These are phyloP conservation scores for Holothuria glaberrima DNA, from an alignment of 35 echinoderm and acorn worm genomes.

Conservation along the genomic window DNA sequence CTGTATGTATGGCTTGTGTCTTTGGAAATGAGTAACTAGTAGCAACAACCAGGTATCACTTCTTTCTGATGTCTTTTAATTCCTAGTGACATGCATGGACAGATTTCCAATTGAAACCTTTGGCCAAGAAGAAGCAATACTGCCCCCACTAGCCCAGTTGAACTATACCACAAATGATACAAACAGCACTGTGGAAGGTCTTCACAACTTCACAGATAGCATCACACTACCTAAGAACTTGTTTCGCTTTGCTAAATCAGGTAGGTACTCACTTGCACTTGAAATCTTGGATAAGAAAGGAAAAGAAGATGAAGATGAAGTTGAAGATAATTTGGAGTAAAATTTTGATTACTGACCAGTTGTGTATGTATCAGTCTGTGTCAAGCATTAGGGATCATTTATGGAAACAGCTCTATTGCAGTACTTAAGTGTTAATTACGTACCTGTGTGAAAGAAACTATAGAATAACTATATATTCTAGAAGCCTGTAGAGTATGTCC, in stretches of 20 bases:
- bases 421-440: too few relatives aligned
- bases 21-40: too few relatives aligned
- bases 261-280: not conserved
- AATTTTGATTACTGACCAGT: too few relatives aligned
- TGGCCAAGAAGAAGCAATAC: not conserved
- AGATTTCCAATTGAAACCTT: slow-evolving; percentile 39
- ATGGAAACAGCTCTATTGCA: too few relatives aligned
- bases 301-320: too few relatives aligned
- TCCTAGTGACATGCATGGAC: slow-evolving; percentile 37
- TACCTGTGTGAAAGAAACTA: too few relatives aligned
- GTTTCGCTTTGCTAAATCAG: slow-evolving; percentile 21
- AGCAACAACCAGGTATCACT: not conserved
- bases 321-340: too few relatives aligned
- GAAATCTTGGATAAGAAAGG: not conserved
- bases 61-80: not conserved
- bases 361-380: too few relatives aligned
- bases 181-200: not conserved
- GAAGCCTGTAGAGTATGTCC: too few relatives aligned
- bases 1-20: too few relatives aligned
- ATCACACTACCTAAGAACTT: slow-evolving; percentile 25
- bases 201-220: not conserved
- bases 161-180: not conserved
- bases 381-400: too few relatives aligned
- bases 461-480: too few relatives aligned
- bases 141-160: not conserved